Base-by-base conservation (phyloP, 2,888 invertebrate species). In the Watsonalla binaria region DNA sequence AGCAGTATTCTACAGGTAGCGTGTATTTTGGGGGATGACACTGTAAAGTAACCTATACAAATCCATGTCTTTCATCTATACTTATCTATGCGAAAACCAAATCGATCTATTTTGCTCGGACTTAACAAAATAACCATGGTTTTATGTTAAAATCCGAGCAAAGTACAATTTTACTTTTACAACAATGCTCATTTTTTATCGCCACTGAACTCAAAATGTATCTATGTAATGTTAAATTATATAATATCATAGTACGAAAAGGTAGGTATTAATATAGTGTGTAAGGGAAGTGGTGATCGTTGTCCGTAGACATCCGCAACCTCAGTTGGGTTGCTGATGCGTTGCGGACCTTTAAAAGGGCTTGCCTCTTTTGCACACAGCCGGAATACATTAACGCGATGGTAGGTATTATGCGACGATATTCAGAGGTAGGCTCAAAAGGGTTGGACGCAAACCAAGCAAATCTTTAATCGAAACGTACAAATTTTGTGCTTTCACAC, bases 241-340 rank as follows among this genome's bases (percentile, higher is more conserved):
- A 9, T 37, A 8, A 33, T 37, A 39, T 15, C 9, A 49, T 15
- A 37, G 13, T n/a, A 49, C 0, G 13, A 37, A 37, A 9, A 39
- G 11, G n/a, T 37, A 47, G 5, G n/a, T 34, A 24, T 11, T 37
- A 37, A 47, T 4, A 34, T 48, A 35, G 13, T 14, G 37, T 49
- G 14, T 15, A 15, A 37, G 49, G 49, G 49, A 39, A 49, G 49
- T 49, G 49, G 49, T 49, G 49, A 49, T 49, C 49, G 49, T 39
- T 49, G 39, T 34, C 49, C 39, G 49, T 49, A 49, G 49, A 49
- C 49, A 49, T 49, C 49, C 49, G 49, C 49, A 49, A 49, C 49
- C 49, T 39, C 49, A 37, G 14, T 37, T 37, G 49, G 49, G 15
- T 49, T 49, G 39, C 49, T 49, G 49, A 49, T 49, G 49, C 49